Base-by-base conservation (phyloP, 2,888 invertebrate species). In the Thecocarcelia acutangulata region DNA sequence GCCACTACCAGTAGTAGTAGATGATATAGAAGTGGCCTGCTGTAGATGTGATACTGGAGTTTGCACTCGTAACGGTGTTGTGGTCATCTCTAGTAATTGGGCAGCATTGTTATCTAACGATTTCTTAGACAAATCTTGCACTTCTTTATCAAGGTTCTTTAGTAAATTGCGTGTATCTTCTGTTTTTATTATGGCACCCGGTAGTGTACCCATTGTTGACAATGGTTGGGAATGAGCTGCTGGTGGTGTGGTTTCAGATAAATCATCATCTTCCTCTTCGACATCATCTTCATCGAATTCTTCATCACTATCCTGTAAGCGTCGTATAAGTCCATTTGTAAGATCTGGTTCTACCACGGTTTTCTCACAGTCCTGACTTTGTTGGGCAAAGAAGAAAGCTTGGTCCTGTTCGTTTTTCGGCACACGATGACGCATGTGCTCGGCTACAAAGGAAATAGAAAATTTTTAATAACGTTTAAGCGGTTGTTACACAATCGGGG, bases 351-450 rank as follows among this genome's bases (percentile, higher is more conserved):
- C 90, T n/a, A 90, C 90, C 2, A 90, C 87, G 0, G 90, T 90
- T 81, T 90, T 89, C 59, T 89, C 89, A 19, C 89, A 89, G 46
- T 88, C 87, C 81, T 89, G 84, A 48, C 86, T 89, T 72, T 90
- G 90, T 56, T 87, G 87, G 9, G 89, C 87, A 81, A 87, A 90
- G 76, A 87, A 90, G 1, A 87, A 88, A 2, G 84, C 78, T 66
- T 87, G 87, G 74, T 89, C 90, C 74, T 89, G 90, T 77, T 90
- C 90, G 37, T 87, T 88, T 83, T 91, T 90, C 1, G 90, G 89
- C 50, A 88, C 83, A 4, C 90, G 89, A 81, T 90, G 90, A 6
- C 90, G 88, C 90, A 91, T 91, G 74, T 91, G 90, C 80, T 91
- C 90, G 82, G 90, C 90, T 90, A 73, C 1, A 79, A 52, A 12